phyloP scores from a whole-genome alignment of 2,888 invertebrate genomes.

The Epistrophe grossulariae region DNA sequence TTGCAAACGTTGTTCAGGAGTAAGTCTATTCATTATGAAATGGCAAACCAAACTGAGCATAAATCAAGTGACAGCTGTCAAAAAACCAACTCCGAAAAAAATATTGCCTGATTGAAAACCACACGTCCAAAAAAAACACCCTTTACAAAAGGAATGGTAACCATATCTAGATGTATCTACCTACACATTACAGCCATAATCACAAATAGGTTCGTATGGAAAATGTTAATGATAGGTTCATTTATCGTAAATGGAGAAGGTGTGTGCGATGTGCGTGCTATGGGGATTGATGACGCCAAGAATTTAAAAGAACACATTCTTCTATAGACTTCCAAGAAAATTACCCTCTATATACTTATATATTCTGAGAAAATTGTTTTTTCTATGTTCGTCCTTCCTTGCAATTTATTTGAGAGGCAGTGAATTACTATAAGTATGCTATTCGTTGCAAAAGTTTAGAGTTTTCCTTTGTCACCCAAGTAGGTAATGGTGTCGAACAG shows the following conservation, averaged over 20 bases:
- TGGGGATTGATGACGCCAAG: conserved; percentile 33
- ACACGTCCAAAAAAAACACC: too few species aligned
- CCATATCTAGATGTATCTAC: background rate
- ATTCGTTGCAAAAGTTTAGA: conserved; percentile 48
- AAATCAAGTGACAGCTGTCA: too few species aligned
- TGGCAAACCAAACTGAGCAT: too few species aligned
- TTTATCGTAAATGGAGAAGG: conserved; percentile 2
- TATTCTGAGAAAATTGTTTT: conserved; percentile 10
- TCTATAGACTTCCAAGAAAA: background rate
- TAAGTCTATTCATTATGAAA: too few species aligned
- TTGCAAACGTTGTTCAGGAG: too few species aligned
- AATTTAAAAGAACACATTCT: conserved; percentile 45
- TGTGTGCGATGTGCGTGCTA: conserved; percentile 7
- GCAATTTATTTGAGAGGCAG: conserved; percentile 22
- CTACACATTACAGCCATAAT: background rate
- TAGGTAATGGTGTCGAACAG: conserved; percentile 26
- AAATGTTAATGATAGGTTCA: conserved; percentile 44
- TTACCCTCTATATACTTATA: conserved; percentile 9
- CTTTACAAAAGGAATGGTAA: background rate
- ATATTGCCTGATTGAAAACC: too few species aligned
- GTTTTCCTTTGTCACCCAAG: conserved; percentile 32
- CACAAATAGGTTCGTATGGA: conserved; percentile 23
- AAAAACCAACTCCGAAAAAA: too few species aligned
- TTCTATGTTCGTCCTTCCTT: conserved; percentile 13
- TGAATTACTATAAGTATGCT: conserved; percentile 42